These are phyloP conservation scores for Copidosoma floridanum DNA, from an alignment of 1,140 invertebrate genomes.

Conservation along the genomic window DNA sequence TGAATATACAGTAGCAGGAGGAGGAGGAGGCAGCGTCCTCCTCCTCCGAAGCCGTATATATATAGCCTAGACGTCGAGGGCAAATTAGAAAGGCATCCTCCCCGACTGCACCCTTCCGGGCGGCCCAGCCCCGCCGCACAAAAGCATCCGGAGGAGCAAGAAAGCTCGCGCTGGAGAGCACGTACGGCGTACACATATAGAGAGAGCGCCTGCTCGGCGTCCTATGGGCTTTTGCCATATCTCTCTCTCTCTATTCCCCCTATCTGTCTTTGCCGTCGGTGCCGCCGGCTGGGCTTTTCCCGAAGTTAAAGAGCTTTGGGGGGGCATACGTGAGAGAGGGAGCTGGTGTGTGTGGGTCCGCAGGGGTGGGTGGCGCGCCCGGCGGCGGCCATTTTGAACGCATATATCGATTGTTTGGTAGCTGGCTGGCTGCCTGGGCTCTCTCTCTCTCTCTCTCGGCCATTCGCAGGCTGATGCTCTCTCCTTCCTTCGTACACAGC, in stretches of 20 bases:
- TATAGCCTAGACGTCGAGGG: background rate
- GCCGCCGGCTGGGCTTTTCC: too few species aligned
- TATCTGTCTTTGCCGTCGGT: conserved; percentile 30
- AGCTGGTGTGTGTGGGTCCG: background rate
- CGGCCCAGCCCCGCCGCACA: too few species aligned
- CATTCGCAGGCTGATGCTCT: conserved; percentile 9
- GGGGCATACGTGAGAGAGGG: conserved; percentile 54
- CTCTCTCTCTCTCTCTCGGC: conserved; percentile 29
- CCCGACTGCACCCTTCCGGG: background rate
- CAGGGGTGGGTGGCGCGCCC: conserved; percentile 53
- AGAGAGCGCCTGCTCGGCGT: background rate
- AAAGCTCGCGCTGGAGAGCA: background rate
- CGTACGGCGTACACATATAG: background rate
- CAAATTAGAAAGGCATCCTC: conserved; percentile 26
- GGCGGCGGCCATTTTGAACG: conserved; percentile 60
- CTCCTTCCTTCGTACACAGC: too few species aligned
- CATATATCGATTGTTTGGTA: conserved; percentile 60
- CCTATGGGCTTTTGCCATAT: conserved; percentile 2
- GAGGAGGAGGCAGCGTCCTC: background rate
- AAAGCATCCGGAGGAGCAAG: conserved; percentile 12
- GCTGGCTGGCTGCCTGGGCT: conserved; percentile 51
- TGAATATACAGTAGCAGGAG: too few species aligned
- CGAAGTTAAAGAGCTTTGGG: conserved; percentile 56
- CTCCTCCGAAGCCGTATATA: background rate
- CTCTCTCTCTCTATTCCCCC: conserved; percentile 3